Base-by-base conservation (phyloP, 2,797 vertebrate genomes). In the Amblyraja radiata region DNA sequence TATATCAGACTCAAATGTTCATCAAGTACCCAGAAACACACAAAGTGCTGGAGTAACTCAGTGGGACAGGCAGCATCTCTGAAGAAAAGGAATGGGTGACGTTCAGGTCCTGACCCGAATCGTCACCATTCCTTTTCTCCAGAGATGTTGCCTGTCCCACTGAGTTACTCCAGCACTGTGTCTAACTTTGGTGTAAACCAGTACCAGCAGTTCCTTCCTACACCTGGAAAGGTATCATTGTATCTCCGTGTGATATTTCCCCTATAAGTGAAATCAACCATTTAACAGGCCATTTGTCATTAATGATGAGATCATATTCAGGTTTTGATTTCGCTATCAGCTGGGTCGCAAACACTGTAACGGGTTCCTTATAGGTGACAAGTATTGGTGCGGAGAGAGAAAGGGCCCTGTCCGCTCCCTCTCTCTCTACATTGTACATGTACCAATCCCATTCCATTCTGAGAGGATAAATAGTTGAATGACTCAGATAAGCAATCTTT, bases 401-500 rank as follows among this genome's bases (percentile, higher is more conserved):
- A n/a, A 8, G 10, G 46, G 90, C 13, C 90, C 90, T 54, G 3
- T 18, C 46, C 23, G 46, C 90, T 76, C 71, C 7, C 65, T 11
- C 71, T 74, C 71, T 7, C 1, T 23, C 16, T 73, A 16, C 71
- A 73, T 73, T 73, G 23, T 23, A 74, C 21, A 74, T 74, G n/a
- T 16, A 92, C 68, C 23, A 74, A 92, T 46, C 71, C 9, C 93
- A 93, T 93, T 81, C 94, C 93, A 6, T 95, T 94, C 95, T 13
- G n/a, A 25, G 1, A 65, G 94, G 95, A 94, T 94, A 95, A 93
- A 94, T 94, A 94, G 93, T 94, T 95, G 93, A 94, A 94, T 95
- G 95, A 94, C 92, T 93, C 94, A 96, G 96, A 96, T 95, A 95
- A 96, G 96, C 95, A 95, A 95, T 95, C 95, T 96, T 96, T 95